Percentiles rank a stretch among this genome's conserved stretches.
phyloP scores from a whole-genome alignment of 2,888 invertebrate species.

The Sarcophaga caerulescens region DNA sequence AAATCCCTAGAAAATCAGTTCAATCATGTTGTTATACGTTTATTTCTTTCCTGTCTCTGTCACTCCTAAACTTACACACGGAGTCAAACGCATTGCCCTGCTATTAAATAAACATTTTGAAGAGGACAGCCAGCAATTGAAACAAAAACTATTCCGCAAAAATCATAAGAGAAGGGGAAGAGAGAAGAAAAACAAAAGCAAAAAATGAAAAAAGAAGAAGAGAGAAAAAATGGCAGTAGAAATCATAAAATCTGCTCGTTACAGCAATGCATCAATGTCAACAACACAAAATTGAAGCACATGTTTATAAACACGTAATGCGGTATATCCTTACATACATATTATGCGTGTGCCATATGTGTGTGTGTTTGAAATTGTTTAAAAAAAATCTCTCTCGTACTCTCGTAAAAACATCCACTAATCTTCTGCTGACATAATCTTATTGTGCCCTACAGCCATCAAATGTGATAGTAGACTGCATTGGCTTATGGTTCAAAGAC shows the following conservation, averaged over 20 bases:
- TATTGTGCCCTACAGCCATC: background rate
- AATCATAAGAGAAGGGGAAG: background rate
- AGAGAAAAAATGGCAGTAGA: constrained; percentile 3
- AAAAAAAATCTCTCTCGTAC: constrained; percentile 21
- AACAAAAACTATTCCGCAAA: constrained; percentile 11
- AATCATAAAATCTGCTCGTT: constrained; percentile 46
- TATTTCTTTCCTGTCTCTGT: background rate
- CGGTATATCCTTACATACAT: background rate
- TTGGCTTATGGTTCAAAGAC: too few relatives aligned
- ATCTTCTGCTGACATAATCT: constrained; percentile 64
- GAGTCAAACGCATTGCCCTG: constrained; percentile 35
- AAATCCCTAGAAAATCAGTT: constrained; percentile 48
- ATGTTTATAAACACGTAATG: background rate
- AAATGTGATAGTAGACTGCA: too few relatives aligned
- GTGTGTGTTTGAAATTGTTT: background rate
- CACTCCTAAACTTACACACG: too few relatives aligned
- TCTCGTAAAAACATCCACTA: constrained; percentile 53
- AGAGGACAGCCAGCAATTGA: background rate
- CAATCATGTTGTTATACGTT: constrained; percentile 47
- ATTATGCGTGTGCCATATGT: background rate
- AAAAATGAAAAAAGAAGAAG: constrained; percentile 1
- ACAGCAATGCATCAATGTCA: constrained; percentile 67
- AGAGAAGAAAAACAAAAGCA: constrained; percentile 10
- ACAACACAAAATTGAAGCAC: constrained; percentile 46
- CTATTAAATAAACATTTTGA: constrained; percentile 50